Base-by-base conservation (phyloP, 30 jellyfish, hydroid and myxozoan genomes). In the Cassiopea xamachana region DNA sequence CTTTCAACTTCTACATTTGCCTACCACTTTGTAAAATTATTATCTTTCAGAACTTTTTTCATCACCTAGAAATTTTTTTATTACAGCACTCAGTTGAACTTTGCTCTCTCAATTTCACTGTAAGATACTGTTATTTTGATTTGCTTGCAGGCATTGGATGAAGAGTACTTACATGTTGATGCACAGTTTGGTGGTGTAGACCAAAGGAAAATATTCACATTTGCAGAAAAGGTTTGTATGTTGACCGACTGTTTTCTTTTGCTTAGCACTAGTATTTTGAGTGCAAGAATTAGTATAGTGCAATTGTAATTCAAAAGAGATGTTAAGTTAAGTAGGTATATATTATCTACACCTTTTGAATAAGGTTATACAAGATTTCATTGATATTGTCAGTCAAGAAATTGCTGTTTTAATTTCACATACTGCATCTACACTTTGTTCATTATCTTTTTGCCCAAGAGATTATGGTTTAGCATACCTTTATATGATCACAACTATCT, bases 131-230 rank as follows among this genome's bases (percentile, higher is more conserved):
- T 27, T 27, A 27, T 27, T 27, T 27, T 27, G 39, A 27, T 27
- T 27, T 27, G 39, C 39, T 27, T 27, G 39, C 0, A 97, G 98
- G 99, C 99, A 45, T 90, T 97, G 5, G 99, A 97, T 75, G 99
- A 97, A 85, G 99, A 97, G 72, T 97, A 97, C 72, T 84, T 97
- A 46, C 85, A 88, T 68, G 99, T 97, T 10, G 99, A 97, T 94
- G 99, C 99, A 43, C 99, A 97, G 81, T 97, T 97, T 91, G 99
- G 99, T 46, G 99, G 99, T 12, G 98, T 97, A 80, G 99, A 97
- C 86, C 99, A 97, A 77, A 60, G 99, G 69, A 97, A 97, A 78
- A 97, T 97, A 13, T 97, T 97, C 73, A 97, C 99, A 16, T 97
- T 69, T 92, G 98, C 99, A 2, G 99, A 97, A 89, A 97, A 97